These are phyloP conservation scores for Hylia prasina DNA, from an alignment of 2,113 vertebrate species.

Conservation along the genomic window DNA sequence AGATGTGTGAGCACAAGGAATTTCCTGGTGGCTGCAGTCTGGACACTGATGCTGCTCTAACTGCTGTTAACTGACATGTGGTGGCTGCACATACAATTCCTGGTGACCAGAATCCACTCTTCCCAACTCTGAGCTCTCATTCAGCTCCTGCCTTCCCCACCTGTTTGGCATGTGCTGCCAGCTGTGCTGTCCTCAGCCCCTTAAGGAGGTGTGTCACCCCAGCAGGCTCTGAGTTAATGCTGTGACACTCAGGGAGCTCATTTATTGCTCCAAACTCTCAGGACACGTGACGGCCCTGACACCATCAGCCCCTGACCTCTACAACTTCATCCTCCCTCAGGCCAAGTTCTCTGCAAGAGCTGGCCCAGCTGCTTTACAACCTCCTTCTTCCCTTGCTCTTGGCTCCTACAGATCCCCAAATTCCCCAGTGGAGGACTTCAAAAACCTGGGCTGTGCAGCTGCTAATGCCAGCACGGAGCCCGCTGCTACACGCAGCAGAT, in stretches of 20 bases:
- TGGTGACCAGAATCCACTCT: background rate
- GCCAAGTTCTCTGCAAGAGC: background rate
- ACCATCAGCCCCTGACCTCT: background rate
- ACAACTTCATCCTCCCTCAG: background rate
- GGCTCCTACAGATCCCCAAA: background rate
- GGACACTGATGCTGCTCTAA: background rate
- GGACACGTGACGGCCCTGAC: background rate
- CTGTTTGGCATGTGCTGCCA: background rate
- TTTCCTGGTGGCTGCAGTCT: background rate
- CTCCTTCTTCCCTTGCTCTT: background rate
- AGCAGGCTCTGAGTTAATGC: background rate
- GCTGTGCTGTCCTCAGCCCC: background rate
- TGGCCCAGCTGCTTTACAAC: slow-evolving; percentile 21
- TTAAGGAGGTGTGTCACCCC: background rate
- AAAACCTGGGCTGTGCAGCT: background rate
- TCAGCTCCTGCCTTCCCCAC: background rate
- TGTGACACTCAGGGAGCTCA: background rate
- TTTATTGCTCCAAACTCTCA: background rate
- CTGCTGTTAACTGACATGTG: background rate
- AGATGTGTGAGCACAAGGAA: background rate
- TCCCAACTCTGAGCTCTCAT: background rate
- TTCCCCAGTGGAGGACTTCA: background rate
- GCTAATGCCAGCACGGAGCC: background rate
- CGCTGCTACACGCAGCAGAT: background rate
- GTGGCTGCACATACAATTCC: background rate